Conservation (phyloP, 35 echinoderm and acorn worm species). For the Amphiura filiformis region DNA sequence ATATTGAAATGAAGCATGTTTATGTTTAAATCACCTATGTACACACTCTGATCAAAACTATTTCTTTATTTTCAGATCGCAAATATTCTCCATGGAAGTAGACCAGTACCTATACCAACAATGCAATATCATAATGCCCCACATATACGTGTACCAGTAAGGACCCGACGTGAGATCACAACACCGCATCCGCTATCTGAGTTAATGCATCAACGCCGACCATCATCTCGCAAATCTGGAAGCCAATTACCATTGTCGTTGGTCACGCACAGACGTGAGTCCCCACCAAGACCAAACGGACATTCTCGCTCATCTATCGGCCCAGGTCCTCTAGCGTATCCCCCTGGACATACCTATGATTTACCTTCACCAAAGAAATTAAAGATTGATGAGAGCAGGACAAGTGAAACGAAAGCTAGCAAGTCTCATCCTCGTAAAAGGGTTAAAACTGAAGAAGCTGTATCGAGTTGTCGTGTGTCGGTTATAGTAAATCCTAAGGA, state of each 20-base stretch:
- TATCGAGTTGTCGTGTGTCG: neutral
- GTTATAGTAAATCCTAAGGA: neutral
- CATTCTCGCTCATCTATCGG: neutral
- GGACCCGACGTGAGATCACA: neutral
- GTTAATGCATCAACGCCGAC: neutral
- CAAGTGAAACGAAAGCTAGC: neutral
- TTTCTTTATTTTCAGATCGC: neutral
- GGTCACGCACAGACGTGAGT: neutral
- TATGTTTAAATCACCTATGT: neutral
- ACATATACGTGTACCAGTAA: neutral
- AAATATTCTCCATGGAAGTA: neutral
- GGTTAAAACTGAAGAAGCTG: neutral
- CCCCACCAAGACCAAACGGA: neutral
- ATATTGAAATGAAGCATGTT: neutral
- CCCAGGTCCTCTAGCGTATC: neutral
- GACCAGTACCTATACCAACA: neutral
- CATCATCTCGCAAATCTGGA: neutral
- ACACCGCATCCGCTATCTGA: neutral
- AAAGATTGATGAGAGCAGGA: neutral
- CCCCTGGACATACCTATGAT: neutral
- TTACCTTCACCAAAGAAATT: neutral
- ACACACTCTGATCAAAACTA: neutral
- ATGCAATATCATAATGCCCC: neutral
- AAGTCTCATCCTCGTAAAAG: neutral
- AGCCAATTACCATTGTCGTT: neutral